These are phyloP conservation scores for Xanthorhoe designata DNA, from an alignment of 2,888 invertebrate species.

Conservation along the genomic window DNA sequence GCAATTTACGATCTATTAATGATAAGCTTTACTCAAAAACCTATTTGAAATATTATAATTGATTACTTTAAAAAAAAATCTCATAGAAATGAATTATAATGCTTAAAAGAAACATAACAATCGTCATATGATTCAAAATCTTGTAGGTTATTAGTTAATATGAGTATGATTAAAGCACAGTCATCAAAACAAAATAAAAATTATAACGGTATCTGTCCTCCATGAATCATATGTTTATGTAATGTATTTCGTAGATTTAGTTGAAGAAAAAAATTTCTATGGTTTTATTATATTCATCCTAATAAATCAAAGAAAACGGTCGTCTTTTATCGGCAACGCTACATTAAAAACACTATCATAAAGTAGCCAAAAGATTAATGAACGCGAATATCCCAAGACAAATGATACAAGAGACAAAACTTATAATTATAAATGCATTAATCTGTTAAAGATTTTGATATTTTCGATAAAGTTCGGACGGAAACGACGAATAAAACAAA, in stretches of 20 bases:
- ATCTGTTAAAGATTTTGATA: constrained; percentile 59
- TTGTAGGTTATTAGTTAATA: too few species aligned
- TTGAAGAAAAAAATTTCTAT: not conserved
- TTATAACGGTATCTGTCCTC: not conserved
- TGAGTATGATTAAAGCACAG: too few species aligned
- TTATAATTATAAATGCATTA: constrained; percentile 72
- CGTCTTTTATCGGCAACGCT: not conserved
- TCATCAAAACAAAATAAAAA: too few species aligned
- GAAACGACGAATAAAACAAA: constrained; percentile 74
- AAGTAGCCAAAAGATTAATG: constrained; percentile 27
- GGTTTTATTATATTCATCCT: not conserved
- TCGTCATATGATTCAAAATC: too few species aligned
- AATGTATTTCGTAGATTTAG: too few species aligned
- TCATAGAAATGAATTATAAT: not conserved
- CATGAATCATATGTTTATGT: not conserved
- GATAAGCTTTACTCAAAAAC: too few species aligned
- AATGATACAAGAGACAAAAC: constrained; percentile 29
- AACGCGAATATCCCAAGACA: constrained; percentile 25
- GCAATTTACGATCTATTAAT: not conserved
- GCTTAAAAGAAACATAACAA: too few species aligned
- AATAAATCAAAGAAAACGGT: not conserved
- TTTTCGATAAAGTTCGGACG: constrained; percentile 62
- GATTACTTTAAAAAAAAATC: too few species aligned
- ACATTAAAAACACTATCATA: not conserved
- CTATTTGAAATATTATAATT: too few species aligned